A percentile compares a stretch with the other conserved stretches of the same genome.
phyloP scores from a whole-genome alignment of 2,797 vertebrate genomes.

The Enteromius viviparus region DNA sequence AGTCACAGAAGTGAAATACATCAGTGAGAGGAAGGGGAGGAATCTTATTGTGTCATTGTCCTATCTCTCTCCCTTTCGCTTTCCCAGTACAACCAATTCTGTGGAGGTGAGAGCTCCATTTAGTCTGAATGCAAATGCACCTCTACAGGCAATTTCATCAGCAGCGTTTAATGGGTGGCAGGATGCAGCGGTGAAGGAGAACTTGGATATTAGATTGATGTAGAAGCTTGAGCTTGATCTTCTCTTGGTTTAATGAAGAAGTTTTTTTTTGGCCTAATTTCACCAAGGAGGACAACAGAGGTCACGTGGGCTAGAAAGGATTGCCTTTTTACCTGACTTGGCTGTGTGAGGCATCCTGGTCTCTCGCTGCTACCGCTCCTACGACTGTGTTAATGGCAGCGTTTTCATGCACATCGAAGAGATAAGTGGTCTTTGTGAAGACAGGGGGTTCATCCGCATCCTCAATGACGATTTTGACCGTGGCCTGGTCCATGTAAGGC shows the following conservation, averaged over 20 bases:
- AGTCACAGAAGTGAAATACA: conserved; percentile 68
- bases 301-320: neutral
- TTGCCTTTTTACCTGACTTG: conserved; percentile 85
- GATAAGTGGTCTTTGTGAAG: conserved; percentile 88
- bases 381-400: conserved; percentile 90
- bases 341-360: conserved; percentile 87
- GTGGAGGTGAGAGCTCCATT: conserved; percentile 37
- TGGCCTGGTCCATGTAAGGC: conserved; percentile 94
- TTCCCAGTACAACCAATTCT: conserved; percentile 22
- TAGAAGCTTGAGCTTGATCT: conserved; percentile 7
- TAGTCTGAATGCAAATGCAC: conserved; percentile 46
- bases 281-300: neutral
- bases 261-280: neutral
- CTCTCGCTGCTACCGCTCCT: conserved; percentile 88
- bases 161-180: conserved; percentile 19
- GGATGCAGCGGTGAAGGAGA: neutral
- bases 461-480: conserved; percentile 89
- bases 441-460: conserved; percentile 93
- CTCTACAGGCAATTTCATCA: conserved; percentile 42
- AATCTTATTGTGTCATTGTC: conserved; percentile 57
- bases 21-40: conserved; percentile 56
- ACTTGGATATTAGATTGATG: conserved; percentile 17
- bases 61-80: conserved; percentile 5
- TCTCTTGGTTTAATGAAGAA: conserved; percentile 9
- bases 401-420: conserved; percentile 93